Base-by-base conservation (phyloP, 2,113 vertebrate genomes). In the Sorex fumeus region DNA sequence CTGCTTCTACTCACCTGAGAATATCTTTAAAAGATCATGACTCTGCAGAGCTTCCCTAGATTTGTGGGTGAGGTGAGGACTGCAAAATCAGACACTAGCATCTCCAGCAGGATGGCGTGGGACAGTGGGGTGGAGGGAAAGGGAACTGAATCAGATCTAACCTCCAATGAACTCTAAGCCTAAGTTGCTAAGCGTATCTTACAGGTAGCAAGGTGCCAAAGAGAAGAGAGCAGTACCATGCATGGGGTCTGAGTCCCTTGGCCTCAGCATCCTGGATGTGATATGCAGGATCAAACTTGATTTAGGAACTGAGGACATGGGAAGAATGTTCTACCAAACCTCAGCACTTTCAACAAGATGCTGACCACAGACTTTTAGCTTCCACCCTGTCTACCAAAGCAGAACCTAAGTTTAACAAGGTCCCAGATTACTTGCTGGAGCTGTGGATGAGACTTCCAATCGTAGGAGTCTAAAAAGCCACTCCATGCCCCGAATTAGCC, bases 391-490 rank as follows among this genome's bases (percentile, higher is more conserved):
- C 62, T 9, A 28, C 62, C 2, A 40, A 32, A 43, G 16, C 66
- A 74, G 40, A 43, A 34, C 19, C 62, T 80, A 12, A 21, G 1
- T 32, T 30, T 79, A 18, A 2, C 50, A 30, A 70, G 40, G 71
- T 9, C n/a, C 27, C 23, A 16, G 47, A 71, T 34, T 28, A 57
- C 40, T 28, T 28, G 32, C 62, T 72, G 30, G 28, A 81, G 50
- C 87, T 40, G 4, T 70, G 91, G n/a, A 32, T 66, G 47, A 36
- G 21, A 53, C 11, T 43, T 23, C 45, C 32, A 84, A 32, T 15
- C 83, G 32, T 30, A 76, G 69, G 71, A 90, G 45, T 47, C 70
- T n/a, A 27, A 83, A 91, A 78, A 81, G n/a, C 40, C 62, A 43
- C 36, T 80, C 77, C 69, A 72, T 34, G 12, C 30, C 67, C 43